Percentiles rank a stretch among this genome's conserved stretches.
Conservation (phyloP, 2,113 vertebrate genomes). For the Sapajus apella region DNA sequence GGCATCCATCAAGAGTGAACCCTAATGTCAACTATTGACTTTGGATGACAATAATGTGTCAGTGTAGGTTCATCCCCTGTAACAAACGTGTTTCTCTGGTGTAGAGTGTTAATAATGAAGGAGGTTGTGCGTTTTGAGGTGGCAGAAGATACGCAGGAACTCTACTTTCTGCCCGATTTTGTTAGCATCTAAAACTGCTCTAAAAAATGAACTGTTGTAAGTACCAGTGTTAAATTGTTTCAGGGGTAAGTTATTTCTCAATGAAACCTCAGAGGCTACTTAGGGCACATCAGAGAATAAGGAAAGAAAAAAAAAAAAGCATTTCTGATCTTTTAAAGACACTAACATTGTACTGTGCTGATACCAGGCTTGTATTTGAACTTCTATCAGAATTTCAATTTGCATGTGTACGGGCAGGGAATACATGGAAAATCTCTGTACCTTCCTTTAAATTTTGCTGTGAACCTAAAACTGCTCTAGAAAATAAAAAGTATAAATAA, state of each 20-base stretch:
- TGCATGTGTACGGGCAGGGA: not conserved
- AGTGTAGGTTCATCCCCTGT: not conserved
- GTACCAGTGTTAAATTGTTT: not conserved
- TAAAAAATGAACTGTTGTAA: not conserved
- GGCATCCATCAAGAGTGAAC: not conserved
- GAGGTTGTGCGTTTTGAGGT: too few relatives aligned
- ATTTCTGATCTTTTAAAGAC: not conserved
- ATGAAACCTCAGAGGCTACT: not conserved
- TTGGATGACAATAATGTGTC: not conserved
- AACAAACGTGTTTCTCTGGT: not conserved
- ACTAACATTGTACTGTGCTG: not conserved
- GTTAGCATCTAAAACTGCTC: not conserved
- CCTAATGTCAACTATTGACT: not conserved
- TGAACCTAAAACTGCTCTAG: not conserved
- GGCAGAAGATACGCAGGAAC: not conserved
- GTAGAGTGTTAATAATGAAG: not conserved
- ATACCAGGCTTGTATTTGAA: not conserved
- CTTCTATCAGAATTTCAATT: not conserved
- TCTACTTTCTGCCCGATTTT: not conserved
- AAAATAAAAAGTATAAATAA: not conserved
- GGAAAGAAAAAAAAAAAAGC: not conserved
- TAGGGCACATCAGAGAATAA: not conserved
- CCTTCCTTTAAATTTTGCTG: not conserved
- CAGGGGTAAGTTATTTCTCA: not conserved
- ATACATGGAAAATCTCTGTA: not conserved